Base-by-base conservation (phyloP, 1,140 invertebrate genomes). In the Aradophagus sp. region DNA sequence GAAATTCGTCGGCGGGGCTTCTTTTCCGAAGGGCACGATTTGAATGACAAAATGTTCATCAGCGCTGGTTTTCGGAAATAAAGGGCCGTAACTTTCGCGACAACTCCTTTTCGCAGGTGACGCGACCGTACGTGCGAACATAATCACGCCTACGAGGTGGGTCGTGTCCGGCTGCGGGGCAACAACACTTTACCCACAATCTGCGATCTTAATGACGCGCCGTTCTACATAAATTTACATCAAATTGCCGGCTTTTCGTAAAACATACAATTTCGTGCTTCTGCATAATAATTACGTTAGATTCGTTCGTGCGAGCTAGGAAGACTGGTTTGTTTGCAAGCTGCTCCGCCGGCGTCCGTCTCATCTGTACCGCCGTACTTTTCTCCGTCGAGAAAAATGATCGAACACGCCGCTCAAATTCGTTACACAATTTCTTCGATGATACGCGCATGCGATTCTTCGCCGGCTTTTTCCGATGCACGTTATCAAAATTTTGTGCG, bases 141-240 rank as follows among this genome's bases (percentile, higher is more conserved):
- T 63, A 62, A 63, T 56, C 52, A 67, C 61, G 47, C 59, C 52
- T 62, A 72, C 61, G 42, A 66, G 69, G 55, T 62, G 42, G 62
- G 48, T 72, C 69, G 56, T 53, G 58, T 67, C 70, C 53, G 45
- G 56, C 62, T 61, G 52, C 36, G 45, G 44, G 38, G 62, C 48
- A 62, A 73, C 70, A 63, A 73, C 70, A 63, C 70, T 67, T 73
- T 67, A 66, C 62, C 53, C 59, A 62, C 72, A 78, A 77, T 80
- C 77, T 80, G 74, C 75, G 72, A 83, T 84, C 82, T 82, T 82
- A 82, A 84, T 79, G 77, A 82, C 71, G 74, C 70, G 61, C 34
- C 73, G 77, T 71, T 83, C 78, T 77, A 80, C 79, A 80, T 83
- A 79, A 83, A 83, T 82, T 83, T 82, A 77, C 80, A 81, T 81